phyloP scores from a whole-genome alignment of 2,797 vertebrate genomes.

The Anguilla megastoma region DNA sequence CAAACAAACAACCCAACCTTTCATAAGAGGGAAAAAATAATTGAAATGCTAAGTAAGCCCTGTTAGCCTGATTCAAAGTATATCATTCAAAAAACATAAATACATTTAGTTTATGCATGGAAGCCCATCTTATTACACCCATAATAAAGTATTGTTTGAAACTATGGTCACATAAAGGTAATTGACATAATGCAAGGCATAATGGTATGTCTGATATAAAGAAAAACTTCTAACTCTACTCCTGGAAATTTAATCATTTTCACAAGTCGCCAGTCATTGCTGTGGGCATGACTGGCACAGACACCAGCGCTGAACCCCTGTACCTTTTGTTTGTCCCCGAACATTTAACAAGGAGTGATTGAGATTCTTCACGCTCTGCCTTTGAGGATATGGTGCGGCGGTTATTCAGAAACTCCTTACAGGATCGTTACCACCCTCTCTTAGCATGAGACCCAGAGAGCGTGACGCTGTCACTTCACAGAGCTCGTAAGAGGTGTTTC shows the following conservation, averaged over 20 bases:
- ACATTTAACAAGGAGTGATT: constrained; percentile 20
- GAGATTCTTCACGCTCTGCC: background rate
- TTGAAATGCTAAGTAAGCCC: background rate
- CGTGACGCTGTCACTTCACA: constrained; percentile 17
- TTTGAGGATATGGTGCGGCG: background rate
- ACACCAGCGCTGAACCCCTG: background rate
- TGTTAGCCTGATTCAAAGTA: background rate
- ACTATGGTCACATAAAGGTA: background rate
- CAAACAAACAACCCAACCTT: background rate
- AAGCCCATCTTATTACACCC: background rate
- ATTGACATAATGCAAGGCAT: background rate
- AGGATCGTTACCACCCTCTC: constrained; percentile 23
- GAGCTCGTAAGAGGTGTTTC: background rate
- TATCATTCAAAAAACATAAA: background rate
- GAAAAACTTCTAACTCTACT: background rate
- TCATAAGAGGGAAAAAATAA: background rate
- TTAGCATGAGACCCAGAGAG: background rate
- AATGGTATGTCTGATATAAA: background rate
- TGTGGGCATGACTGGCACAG: background rate
- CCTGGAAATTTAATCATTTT: background rate
- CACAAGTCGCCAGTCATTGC: background rate
- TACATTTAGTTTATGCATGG: background rate
- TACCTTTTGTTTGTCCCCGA: background rate
- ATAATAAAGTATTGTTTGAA: constrained; percentile 1
- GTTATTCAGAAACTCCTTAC: constrained; percentile 31